Conservation (phyloP, 2,113 vertebrate genomes). For the Tautogolabrus adspersus region DNA sequence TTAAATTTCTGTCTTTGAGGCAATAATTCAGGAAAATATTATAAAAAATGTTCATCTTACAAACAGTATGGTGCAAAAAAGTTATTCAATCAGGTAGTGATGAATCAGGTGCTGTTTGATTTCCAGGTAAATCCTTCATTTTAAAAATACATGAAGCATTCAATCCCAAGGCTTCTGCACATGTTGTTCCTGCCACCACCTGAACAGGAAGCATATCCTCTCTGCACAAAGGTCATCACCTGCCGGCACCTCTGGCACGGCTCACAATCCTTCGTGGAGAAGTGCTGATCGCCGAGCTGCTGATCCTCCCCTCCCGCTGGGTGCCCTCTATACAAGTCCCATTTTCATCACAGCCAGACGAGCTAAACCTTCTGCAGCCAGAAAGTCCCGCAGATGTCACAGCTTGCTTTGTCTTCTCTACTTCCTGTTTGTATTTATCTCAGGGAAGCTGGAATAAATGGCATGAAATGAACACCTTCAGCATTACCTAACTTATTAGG, state of each 20-base stretch:
- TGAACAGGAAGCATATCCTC: constrained; percentile 47
- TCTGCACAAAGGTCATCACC: constrained; percentile 40
- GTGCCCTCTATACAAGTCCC: constrained; percentile 71
- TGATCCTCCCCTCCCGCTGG: constrained; percentile 64
- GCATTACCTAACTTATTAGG: constrained; percentile 38
- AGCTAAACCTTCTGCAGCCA: constrained; percentile 72
- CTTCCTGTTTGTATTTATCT: constrained; percentile 63
- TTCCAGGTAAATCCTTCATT: neutral
- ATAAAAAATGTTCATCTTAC: neutral
- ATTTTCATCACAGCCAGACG: constrained; percentile 79
- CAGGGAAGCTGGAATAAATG: constrained; percentile 56
- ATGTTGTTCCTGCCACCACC: constrained; percentile 14
- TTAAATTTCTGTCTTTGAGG: neutral
- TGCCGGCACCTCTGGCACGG: constrained; percentile 39
- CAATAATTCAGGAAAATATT: neutral
- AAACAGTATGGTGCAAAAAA: neutral
- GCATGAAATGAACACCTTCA: constrained; percentile 57
- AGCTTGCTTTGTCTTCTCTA: constrained; percentile 70
- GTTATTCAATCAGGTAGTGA: too few species aligned
- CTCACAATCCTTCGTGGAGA: constrained; percentile 49
- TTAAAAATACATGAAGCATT: constrained; percentile 13
- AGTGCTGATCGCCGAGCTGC: constrained; percentile 59
- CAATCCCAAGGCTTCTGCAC: constrained; percentile 16
- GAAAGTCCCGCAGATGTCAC: constrained; percentile 66
- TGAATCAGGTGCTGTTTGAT: constrained; percentile 18